These are phyloP conservation scores for Macrochelys suwanniensis DNA, from an alignment of 2,797 vertebrate genomes.

Conservation along the genomic window DNA sequence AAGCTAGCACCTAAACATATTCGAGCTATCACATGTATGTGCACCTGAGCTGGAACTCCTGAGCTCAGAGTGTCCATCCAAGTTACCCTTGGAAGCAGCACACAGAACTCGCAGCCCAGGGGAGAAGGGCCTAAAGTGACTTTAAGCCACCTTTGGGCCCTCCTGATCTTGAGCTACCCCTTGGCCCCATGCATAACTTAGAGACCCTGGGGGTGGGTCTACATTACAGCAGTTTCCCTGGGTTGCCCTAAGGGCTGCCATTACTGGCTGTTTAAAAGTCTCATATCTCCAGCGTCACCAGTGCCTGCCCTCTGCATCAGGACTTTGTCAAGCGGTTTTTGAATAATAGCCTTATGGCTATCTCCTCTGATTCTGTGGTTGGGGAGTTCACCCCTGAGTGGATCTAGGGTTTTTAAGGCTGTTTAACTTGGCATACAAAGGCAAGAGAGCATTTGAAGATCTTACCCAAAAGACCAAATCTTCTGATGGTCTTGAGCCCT, in stretches of 20 bases:
- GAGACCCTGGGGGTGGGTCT: not conserved
- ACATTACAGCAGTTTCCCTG: not conserved
- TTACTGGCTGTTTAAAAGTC: not conserved
- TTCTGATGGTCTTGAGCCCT: constrained; percentile 36
- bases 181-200: not conserved
- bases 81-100: not conserved
- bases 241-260: not conserved
- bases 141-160: not conserved
- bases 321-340: not conserved
- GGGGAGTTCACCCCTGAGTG: not conserved
- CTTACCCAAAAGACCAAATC: constrained; percentile 57
- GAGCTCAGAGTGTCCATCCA: not conserved
- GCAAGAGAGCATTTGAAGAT: constrained; percentile 42
- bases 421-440: not conserved
- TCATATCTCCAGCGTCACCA: not conserved
- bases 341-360: not conserved
- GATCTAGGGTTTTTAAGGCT: constrained; percentile 36
- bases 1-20: not conserved
- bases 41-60: not conserved
- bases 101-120: not conserved
- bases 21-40: not conserved
- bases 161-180: not conserved
- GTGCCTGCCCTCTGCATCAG: not conserved
- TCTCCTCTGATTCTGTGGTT: not conserved
- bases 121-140: not conserved